Conservation (phyloP, 1,140 invertebrate genomes). For the Leguminivora glycinivorella region DNA sequence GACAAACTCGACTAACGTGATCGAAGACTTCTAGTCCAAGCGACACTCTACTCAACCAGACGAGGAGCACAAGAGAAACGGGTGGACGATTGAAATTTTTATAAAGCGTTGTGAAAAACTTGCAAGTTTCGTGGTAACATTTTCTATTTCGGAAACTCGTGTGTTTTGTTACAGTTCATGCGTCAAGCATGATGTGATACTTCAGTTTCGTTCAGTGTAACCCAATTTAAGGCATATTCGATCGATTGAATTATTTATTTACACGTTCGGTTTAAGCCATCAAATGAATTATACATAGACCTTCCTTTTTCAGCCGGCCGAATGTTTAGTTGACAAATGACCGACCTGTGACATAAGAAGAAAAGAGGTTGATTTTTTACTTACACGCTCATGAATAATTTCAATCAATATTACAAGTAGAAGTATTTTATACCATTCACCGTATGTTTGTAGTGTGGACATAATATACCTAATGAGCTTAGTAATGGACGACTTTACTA, state of each 20-base stretch:
- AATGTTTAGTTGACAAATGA: not conserved
- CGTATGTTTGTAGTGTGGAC: too few species aligned
- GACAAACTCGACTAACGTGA: slow-evolving; percentile 50
- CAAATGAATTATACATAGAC: slow-evolving; percentile 22
- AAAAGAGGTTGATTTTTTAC: not conserved
- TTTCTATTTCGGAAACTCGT: slow-evolving; percentile 35
- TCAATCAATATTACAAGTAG: not conserved
- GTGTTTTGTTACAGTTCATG: not conserved
- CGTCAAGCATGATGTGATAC: not conserved
- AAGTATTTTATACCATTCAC: too few species aligned
- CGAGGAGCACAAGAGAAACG: slow-evolving; percentile 35
- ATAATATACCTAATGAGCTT: too few species aligned
- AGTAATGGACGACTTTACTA: too few species aligned
- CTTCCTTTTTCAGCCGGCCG: not conserved
- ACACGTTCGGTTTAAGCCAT: slow-evolving; percentile 7
- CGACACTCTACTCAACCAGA: slow-evolving; percentile 1
- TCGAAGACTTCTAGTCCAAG: slow-evolving; percentile 24
- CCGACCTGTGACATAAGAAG: not conserved
- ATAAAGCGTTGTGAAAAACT: slow-evolving; percentile 70
- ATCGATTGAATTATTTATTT: slow-evolving; percentile 27
- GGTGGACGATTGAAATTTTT: slow-evolving; percentile 52
- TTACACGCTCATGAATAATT: not conserved
- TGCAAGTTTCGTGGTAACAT: slow-evolving; percentile 55
- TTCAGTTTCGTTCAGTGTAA: not conserved
- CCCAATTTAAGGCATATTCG: slow-evolving; percentile 10